Base-by-base conservation (phyloP, 2,888 invertebrate species). In the Tortrix viridana region DNA sequence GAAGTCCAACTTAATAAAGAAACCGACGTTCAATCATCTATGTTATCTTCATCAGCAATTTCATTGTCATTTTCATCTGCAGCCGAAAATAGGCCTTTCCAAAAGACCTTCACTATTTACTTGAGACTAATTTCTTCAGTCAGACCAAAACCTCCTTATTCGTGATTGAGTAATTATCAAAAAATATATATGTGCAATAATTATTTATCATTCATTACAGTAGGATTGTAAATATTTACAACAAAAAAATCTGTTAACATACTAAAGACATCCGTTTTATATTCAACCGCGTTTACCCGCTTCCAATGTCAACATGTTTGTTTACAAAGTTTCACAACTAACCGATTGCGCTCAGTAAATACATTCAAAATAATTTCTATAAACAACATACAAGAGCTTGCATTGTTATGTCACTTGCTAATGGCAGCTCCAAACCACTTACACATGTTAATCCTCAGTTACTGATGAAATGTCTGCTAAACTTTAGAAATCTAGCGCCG, bases 351-450 rank as follows among this genome's bases (percentile, higher is more conserved):
- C 38, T 46, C 52, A 23, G 23, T 44, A 53, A 63, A 53, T 53
- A 23, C 43, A 63, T 58, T 53, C 57, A 63, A 63, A 47, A 47
- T 37, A 58, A 63, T 63, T 63, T 58, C 57, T 63, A 58, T 63
- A 63, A 58, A 63, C 53, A 63, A 22, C 38, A 19, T 50, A 37
- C 55, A 26, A 46, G 52, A 32, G 46, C 53, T 57, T 53, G 57
- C 47, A 58, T 63, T 74, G 77, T 87, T 88, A 86, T 82, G 80
- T 86, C 82, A 87, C 74, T 3, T 78, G 79, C 75, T 80, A 82
- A 83, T 79, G 80, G 72, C 75, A 75, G 75, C 70, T 81, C 81
- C 85, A 85, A 83, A 81, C 69, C 71, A 74, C 74, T 74, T 68
- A 72, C 66, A 61, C 61, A 22, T 70, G 60, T 49, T 53, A 52